These are phyloP conservation scores for Trachemys scripta DNA, from an alignment of 2,113 vertebrate species.

Conservation along the genomic window DNA sequence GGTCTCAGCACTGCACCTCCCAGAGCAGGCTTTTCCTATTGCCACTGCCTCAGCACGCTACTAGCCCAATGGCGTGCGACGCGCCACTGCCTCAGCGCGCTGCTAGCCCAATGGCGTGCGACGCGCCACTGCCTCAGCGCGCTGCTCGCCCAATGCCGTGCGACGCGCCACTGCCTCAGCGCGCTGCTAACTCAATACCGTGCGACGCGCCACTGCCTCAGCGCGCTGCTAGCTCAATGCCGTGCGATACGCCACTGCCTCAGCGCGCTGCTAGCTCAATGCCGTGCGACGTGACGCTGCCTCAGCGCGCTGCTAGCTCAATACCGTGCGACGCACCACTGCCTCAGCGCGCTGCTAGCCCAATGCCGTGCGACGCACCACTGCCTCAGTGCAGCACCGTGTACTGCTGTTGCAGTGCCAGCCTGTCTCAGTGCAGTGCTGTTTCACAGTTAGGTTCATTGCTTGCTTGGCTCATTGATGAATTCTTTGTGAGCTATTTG, in stretches of 20 bases:
- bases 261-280: no score
- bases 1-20: not conserved
- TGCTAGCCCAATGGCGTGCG: no score
- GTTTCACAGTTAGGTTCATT: not conserved
- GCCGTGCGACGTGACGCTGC: no score
- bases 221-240: no score
- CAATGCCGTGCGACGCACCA: no score
- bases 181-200: rapidly evolving
- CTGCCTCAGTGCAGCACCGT: no score
- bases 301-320: rapidly evolving
- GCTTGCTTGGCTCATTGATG: not conserved
- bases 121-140: rapidly evolving
- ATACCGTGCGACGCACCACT: rapidly evolving
- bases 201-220: no score
- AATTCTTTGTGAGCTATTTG: not conserved
- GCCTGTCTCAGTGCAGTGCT: not conserved
- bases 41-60: rapidly evolving
- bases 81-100: rapidly evolving
- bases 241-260: no score
- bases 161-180: not conserved
- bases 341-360: no score
- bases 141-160: rapidly evolving
- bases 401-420: not conserved
- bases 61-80: no score
- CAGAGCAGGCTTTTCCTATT: rapidly evolving